phyloP scores from a whole-genome alignment of 2,113 vertebrate genomes.

The Heloderma charlesbogerti region DNA sequence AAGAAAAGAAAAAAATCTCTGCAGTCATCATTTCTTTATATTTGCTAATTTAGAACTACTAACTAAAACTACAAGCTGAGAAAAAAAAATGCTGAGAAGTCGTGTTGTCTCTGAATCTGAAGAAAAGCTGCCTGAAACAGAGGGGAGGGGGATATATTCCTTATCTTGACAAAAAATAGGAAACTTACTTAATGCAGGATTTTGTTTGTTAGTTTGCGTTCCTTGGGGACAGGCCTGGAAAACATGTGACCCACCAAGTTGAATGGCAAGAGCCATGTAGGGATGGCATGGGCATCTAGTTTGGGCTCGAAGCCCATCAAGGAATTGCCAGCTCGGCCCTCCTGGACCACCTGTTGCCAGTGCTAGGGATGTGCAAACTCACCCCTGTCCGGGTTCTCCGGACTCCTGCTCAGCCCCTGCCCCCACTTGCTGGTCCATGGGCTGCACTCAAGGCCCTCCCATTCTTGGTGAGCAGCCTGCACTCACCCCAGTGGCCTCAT shows the following conservation, averaged over 20 bases:
- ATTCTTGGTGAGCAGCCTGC: too few species aligned
- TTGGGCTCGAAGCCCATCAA: too few species aligned
- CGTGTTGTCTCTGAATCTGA: slow-evolving; percentile 3
- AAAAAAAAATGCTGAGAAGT: slow-evolving; percentile 5
- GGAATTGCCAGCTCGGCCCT: too few species aligned
- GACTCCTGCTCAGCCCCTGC: too few species aligned
- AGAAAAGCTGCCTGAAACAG: slow-evolving; percentile 7
- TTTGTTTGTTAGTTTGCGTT: background rate
- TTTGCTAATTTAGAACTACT: slow-evolving; percentile 30
- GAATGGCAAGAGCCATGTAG: background rate
- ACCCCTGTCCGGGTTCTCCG: too few species aligned
- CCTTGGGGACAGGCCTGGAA: background rate
- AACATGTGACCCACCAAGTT: background rate
- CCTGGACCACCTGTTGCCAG: too few species aligned
- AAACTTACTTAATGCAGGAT: background rate
- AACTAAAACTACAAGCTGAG: slow-evolving; percentile 33
- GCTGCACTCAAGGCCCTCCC: too few species aligned
- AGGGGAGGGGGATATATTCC: background rate
- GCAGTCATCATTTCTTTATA: background rate
- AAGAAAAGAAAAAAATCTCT: accelerated
- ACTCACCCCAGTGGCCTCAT: too few species aligned
- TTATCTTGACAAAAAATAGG: background rate
- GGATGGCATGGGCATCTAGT: too few species aligned
- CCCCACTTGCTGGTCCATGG: too few species aligned
- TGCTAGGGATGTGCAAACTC: too few species aligned